A percentile compares a stretch with the other conserved stretches of the same genome.
These are phyloP conservation scores for Mythimna pallens DNA, from an alignment of 2,888 invertebrate genomes.

Conservation along the genomic window DNA sequence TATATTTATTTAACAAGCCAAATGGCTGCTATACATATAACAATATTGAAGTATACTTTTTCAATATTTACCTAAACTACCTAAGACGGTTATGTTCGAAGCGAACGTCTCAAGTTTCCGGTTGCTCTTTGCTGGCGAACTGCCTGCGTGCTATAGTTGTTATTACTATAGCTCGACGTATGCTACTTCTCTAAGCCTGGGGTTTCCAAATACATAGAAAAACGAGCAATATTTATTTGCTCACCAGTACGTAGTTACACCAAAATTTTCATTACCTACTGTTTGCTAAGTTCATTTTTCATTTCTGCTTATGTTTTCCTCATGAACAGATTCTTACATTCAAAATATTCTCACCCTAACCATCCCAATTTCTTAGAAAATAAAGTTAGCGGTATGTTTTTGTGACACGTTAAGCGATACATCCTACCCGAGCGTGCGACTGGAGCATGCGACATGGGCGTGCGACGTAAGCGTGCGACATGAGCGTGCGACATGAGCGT, in stretches of 20 bases:
- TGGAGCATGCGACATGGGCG: not conserved
- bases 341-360: not conserved
- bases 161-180: not conserved
- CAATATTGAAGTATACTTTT: slow-evolving; percentile 8
- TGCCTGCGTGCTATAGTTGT: not conserved
- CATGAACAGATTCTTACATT: not conserved
- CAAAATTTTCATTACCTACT: not conserved
- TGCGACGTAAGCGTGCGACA: not conserved
- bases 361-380: not conserved
- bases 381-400: not conserved
- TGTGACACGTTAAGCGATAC: not conserved
- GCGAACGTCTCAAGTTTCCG: not conserved
- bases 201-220: not conserved
- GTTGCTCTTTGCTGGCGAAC: too few relatives aligned
- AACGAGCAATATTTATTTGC: not conserved
- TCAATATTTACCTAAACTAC: not conserved
- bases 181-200: not conserved
- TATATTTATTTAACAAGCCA: slow-evolving; percentile 2
- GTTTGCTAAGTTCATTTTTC: not conserved
- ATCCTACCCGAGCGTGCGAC: not conserved
- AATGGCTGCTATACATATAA: not conserved
- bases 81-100: not conserved
- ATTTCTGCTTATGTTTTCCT: not conserved
- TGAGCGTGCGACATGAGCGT: not conserved
- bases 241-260: not conserved